Conservation (phyloP, 2,797 vertebrate species). For the Coendou prehensilis region DNA sequence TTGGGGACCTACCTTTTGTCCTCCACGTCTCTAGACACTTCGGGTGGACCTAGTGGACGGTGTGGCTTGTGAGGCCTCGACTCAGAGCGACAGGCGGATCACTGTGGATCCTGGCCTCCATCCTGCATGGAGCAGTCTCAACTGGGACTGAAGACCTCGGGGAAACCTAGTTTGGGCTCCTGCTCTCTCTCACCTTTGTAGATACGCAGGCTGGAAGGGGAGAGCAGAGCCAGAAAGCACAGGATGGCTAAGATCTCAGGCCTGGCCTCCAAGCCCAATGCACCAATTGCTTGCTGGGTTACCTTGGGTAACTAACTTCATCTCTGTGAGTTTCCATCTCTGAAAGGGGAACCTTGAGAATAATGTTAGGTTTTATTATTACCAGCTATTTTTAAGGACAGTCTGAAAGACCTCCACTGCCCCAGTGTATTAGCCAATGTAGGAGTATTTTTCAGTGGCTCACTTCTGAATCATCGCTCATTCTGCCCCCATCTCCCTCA, state of each 20-base stretch:
- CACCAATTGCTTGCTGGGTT: neutral
- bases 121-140: neutral
- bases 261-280: neutral
- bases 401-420: neutral
- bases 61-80: neutral
- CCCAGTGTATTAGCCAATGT: neutral
- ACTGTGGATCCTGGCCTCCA: neutral
- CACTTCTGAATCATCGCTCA: neutral
- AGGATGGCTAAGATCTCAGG: neutral
- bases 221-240: neutral
- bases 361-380: neutral
- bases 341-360: neutral
- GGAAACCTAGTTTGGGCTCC: neutral
- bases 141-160: neutral
- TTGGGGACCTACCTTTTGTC: neutral
- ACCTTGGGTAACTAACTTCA: neutral
- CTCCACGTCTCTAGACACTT: neutral
- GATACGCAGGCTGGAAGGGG: neutral
- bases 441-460: neutral
- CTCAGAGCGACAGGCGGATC: neutral
- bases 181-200: accelerated
- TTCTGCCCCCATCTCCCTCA: neutral
- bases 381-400: neutral
- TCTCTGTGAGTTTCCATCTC: neutral
- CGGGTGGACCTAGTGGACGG: neutral